Conservation (phyloP, 2,888 invertebrate genomes). For the Athalia circularis region DNA sequence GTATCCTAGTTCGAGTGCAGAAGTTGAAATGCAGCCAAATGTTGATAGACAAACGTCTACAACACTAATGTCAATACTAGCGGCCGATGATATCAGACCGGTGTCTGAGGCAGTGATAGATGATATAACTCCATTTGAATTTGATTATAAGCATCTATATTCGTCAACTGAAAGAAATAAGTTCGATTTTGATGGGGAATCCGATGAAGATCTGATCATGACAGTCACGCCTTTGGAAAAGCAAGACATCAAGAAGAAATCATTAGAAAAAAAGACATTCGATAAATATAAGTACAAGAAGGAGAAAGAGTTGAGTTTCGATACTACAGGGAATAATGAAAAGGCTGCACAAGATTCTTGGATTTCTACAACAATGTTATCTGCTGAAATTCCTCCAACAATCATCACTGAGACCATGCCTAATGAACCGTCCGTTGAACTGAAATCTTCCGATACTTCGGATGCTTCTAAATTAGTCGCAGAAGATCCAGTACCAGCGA, state of each 20-base stretch:
- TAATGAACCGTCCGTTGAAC: constrained; percentile 22
- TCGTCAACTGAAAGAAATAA: constrained; percentile 57
- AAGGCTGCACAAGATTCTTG: background rate
- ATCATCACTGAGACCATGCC: constrained; percentile 36
- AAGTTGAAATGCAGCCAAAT: background rate
- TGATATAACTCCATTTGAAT: constrained; percentile 60
- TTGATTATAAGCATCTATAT: constrained; percentile 62
- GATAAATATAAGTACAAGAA: constrained; percentile 59
- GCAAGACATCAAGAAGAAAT: constrained; percentile 54
- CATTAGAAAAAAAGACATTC: constrained; percentile 54
- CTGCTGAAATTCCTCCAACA: constrained; percentile 36
- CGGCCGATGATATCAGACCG: constrained; percentile 65
- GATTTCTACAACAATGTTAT: constrained; percentile 24
- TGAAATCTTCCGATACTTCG: constrained; percentile 44
- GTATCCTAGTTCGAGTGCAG: background rate
- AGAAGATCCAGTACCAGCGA: constrained; percentile 43
- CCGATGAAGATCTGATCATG: constrained; percentile 60
- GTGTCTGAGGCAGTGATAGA: constrained; percentile 67
- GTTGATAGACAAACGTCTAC: background rate
- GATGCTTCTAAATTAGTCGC: constrained; percentile 34
- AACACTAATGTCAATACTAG: constrained; percentile 40
- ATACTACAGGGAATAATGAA: constrained; percentile 35
- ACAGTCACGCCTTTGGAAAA: constrained; percentile 66
- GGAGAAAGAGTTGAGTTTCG: constrained; percentile 58
- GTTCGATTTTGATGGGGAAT: constrained; percentile 50